phyloP scores from a whole-genome alignment of 1,140 invertebrate species.

The Bombus difficillimus region DNA sequence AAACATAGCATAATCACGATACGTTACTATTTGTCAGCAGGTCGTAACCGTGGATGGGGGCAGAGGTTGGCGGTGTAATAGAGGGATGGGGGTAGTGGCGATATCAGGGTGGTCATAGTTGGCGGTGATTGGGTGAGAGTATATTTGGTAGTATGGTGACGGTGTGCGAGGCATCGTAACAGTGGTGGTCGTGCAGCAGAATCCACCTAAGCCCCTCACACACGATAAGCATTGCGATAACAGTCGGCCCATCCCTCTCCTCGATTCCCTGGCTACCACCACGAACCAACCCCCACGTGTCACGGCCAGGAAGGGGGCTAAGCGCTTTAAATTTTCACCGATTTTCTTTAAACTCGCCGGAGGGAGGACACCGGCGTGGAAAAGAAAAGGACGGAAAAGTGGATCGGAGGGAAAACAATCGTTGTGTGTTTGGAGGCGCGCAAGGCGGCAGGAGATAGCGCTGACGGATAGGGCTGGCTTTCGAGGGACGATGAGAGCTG shows the following conservation, averaged over 20 bases:
- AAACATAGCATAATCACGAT: conserved; percentile 77
- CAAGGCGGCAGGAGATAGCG: conserved; percentile 71
- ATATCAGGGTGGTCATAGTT: conserved; percentile 48
- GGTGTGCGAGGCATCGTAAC: conserved; percentile 37
- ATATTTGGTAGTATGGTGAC: conserved; percentile 55
- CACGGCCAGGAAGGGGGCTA: conserved; percentile 5
- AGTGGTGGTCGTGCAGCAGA: conserved; percentile 68
- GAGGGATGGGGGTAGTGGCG: neutral
- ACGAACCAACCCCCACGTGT: conserved; percentile 23
- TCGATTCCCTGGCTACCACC: conserved; percentile 41
- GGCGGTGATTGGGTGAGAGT: conserved; percentile 58
- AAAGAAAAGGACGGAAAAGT: conserved; percentile 32
- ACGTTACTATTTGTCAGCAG: conserved; percentile 80
- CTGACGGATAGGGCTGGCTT: conserved; percentile 76
- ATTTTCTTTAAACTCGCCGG: conserved; percentile 81
- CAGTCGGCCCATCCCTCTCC: conserved; percentile 62
- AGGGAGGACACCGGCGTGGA: conserved; percentile 20
- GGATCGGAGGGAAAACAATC: conserved; percentile 55
- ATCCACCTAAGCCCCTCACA: conserved; percentile 80
- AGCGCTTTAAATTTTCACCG: conserved; percentile 79
- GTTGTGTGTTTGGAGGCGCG: conserved; percentile 14
- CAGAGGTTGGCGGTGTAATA: neutral
- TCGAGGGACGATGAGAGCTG: conserved; percentile 57
- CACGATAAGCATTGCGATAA: conserved; percentile 81
- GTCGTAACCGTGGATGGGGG: conserved; percentile 44